A percentile compares a stretch with the other conserved stretches of the same genome.
phyloP scores from a whole-genome alignment of 2,888 invertebrate genomes.

The Chalcis sispes region DNA sequence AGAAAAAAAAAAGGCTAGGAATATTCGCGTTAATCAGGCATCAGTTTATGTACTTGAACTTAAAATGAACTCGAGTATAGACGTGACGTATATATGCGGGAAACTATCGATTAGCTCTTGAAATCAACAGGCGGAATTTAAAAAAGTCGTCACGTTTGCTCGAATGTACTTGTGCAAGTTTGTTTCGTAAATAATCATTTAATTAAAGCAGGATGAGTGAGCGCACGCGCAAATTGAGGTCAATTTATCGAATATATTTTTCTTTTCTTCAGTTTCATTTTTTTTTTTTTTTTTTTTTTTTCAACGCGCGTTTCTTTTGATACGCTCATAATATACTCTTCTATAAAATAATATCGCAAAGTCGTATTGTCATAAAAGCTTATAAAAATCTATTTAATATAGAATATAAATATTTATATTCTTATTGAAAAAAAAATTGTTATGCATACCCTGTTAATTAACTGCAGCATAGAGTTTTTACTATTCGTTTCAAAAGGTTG shows the following conservation, averaged over 20 bases:
- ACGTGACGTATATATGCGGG: neutral
- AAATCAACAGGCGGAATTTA: slow-evolving; percentile 45
- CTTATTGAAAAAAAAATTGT: neutral
- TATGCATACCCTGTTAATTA: too few relatives aligned
- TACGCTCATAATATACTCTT: too few relatives aligned
- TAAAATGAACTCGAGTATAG: slow-evolving; percentile 2
- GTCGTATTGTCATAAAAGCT: too few relatives aligned
- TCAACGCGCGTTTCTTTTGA: neutral
- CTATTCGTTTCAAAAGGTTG: too few relatives aligned
- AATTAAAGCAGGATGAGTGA: slow-evolving; percentile 28
- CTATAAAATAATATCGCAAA: too few relatives aligned
- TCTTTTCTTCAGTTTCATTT: neutral
- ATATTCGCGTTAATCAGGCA: neutral
- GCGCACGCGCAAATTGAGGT: slow-evolving; percentile 14
- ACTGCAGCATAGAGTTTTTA: too few relatives aligned
- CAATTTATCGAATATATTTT: slow-evolving; percentile 10
- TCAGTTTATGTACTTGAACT: slow-evolving; percentile 24
- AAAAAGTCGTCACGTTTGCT: slow-evolving; percentile 34
- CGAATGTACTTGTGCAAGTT: slow-evolving; percentile 24
- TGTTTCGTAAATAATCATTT: slow-evolving; percentile 29
- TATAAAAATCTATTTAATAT: too few relatives aligned
- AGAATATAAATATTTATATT: neutral
- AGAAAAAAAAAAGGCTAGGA: neutral
- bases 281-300: neutral
- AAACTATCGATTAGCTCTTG: slow-evolving; percentile 34